Base-by-base conservation (phyloP, 2,888 invertebrate genomes). In the Calameuta idolon region DNA sequence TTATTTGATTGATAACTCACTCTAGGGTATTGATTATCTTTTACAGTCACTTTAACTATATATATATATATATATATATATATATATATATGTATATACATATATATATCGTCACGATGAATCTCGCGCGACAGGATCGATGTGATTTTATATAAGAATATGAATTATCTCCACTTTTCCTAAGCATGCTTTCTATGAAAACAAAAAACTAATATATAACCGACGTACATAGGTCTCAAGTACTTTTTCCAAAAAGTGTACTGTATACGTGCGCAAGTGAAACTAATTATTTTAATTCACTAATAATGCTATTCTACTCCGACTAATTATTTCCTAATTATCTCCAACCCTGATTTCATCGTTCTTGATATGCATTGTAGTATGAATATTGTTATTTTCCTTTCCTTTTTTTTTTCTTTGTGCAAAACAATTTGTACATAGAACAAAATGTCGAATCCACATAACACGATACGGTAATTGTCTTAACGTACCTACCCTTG, bases 401-500 rank as follows among this genome's bases (percentile, higher is more conserved):
- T 9, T 15, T 15, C 4, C 40, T 4, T 40, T 23, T 23, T 23
- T 23, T 23, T 23, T 3, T 23, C 23, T 9, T 23, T 55, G 55
- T 55, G 23, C 55, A 55, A 1, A 55, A 55, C 23, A 23, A 55
- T 55, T 55, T 23, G 23, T 55, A 55, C 23, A 55, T 9, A 55
- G 23, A 55, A 55, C 55, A 55, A 23, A 23, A 55, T 55, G 23
- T 55, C 35, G 55, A 23, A 23, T 55, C 23, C 23, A 55, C 23
- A 55, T 55, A 55, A 55, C 55, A 23, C 23, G 55, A 55, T 55
- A 55, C 55, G 55, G 9, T 9, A 15, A 55, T 55, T 55, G 9
- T 55, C 55, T 55, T 23, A 55, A 55, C 55, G 71, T 71, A 71
- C 71, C 30, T 71, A 71, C 71, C 71, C 71, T 71, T 71, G 71